Evolutionary conservation across 2,888 invertebrate genomes (phyloP), one percentile per base, ranked within the genome.

Genomic region (Eucriotettix oculatus): DNA sequence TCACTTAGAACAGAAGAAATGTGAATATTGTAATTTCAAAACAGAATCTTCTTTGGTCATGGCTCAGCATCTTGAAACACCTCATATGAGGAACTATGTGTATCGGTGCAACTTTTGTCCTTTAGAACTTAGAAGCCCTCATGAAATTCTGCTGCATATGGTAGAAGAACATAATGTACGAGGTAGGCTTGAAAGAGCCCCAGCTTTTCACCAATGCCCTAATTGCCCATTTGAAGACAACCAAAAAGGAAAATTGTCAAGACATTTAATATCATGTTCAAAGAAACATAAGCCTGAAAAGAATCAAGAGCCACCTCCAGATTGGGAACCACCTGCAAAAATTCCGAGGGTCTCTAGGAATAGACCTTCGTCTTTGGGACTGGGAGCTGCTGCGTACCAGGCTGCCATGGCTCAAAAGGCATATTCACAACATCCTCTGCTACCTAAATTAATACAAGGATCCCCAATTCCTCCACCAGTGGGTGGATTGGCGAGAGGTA

Each of bases 211-310:
- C 72, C 91, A 93, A 71, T 96, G 95, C 71, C 86, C 90, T 0
- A 89, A 91, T 70, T 96, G 96, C 76, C 89, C 91, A 1, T 95
- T 93, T 70, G 95, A 96, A 72, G 92, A 93, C 68, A 92, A 92
- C 69, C 90, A 91, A 59, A 94, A 92, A 74, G 90, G 90, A 42
- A 93, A 93, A 74, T 75, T 95, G 67, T 89, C 87, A 0, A 81
- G 93, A 52, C 96, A 96, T 76, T 80, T 87, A 65, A 82, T 89
- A 62, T 86, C 90, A 1, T 96, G 96, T 74, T 82, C 84, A 53
- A 91, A 93, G 73, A 90, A 90, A 71, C 95, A 91, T 74, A 86
- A 90, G 71, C 87, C 91, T 0, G 91, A 91, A 65, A 76, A 83
- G 55, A 95, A 96, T 75, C 77, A 90, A 67, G 85, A 87, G 66